These are phyloP conservation scores for Sebastes nivosus DNA, from an alignment of 2,797 vertebrate genomes.

Conservation along the genomic window DNA sequence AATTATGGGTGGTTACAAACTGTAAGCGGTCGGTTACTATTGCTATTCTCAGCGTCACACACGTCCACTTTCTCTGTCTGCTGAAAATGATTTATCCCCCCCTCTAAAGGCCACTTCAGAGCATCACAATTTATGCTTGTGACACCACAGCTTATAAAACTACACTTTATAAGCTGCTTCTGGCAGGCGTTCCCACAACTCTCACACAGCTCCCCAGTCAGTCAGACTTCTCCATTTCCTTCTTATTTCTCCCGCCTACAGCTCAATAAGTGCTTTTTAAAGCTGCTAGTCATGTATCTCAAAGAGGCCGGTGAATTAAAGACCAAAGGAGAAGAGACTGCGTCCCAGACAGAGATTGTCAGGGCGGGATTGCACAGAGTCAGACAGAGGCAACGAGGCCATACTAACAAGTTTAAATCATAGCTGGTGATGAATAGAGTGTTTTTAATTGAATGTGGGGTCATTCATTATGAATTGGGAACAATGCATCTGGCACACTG, in stretches of 20 bases:
- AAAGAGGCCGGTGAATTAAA: conserved; percentile 16
- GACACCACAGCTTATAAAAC: conserved; percentile 64
- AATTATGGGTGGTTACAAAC: conserved; percentile 27
- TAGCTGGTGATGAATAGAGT: conserved; percentile 61
- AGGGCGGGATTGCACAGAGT: conserved; percentile 9
- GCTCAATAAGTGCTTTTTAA: conserved; percentile 37
- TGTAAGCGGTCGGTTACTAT: conserved; percentile 10
- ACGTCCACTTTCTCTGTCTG: conserved; percentile 2
- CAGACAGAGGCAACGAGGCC: conserved; percentile 34
- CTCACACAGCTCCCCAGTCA: conserved; percentile 28
- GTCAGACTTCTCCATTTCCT: conserved; percentile 17
- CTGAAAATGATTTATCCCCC: conserved; percentile 63
- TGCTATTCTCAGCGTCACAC: conserved; percentile 22
- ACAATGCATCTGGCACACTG: conserved; percentile 35
- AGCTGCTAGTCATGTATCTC: conserved; percentile 28
- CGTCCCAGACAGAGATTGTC: neutral
- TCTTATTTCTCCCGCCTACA: conserved; percentile 10
- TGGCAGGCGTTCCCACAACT: conserved; percentile 59
- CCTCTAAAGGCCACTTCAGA: conserved; percentile 48
- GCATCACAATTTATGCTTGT: conserved; percentile 56
- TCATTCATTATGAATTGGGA: conserved; percentile 66
- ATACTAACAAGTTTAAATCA: conserved; percentile 56
- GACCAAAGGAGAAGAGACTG: conserved; percentile 6
- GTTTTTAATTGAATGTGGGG: conserved; percentile 68
- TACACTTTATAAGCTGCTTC: conserved; percentile 48